Conservation (phyloP, 2,113 vertebrate species). For the Cardinalis cardinalis region DNA sequence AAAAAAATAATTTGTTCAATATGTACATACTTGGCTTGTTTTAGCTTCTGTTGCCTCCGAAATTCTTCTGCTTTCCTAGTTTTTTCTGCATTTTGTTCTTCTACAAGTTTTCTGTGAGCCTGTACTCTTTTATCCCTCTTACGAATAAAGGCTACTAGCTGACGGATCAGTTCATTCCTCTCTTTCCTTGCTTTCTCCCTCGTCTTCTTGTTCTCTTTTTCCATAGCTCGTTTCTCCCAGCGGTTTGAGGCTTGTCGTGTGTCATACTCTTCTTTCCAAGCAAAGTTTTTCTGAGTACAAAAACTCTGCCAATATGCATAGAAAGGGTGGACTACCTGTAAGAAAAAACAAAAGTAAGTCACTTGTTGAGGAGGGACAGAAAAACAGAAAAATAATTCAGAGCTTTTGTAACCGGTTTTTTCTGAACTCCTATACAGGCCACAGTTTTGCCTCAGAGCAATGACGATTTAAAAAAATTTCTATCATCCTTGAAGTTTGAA, state of each 20-base stretch:
- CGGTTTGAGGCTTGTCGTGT: conserved; percentile 92
- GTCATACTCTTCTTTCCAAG: conserved; percentile 96
- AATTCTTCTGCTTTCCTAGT: conserved; percentile 84
- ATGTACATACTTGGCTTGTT: conserved; percentile 84
- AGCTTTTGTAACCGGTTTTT: not conserved
- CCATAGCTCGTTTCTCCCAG: conserved; percentile 97
- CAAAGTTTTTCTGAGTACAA: conserved; percentile 89
- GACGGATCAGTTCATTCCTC: conserved; percentile 87
- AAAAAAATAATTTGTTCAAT: not conserved
- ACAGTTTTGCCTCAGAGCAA: not conserved
- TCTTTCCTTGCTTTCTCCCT: conserved; percentile 90
- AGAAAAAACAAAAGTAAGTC: not conserved
- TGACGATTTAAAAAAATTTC: not conserved
- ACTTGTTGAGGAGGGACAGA: not conserved
- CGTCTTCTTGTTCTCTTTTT: conserved; percentile 95
- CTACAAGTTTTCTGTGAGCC: conserved; percentile 81
- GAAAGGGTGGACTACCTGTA: conserved; percentile 90
- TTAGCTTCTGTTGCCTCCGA: conserved; percentile 86
- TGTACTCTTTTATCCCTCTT: conserved; percentile 91
- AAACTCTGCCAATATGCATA: conserved; percentile 98
- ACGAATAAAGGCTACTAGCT: conserved; percentile 90
- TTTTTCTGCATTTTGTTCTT: conserved; percentile 91
- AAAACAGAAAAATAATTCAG: not conserved
- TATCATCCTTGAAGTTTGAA: not conserved
- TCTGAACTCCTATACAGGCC: not conserved